A percentile compares a stretch with the other conserved stretches of the same genome.
phyloP scores from a whole-genome alignment of 2,888 invertebrate genomes.

The Muscina levida region DNA sequence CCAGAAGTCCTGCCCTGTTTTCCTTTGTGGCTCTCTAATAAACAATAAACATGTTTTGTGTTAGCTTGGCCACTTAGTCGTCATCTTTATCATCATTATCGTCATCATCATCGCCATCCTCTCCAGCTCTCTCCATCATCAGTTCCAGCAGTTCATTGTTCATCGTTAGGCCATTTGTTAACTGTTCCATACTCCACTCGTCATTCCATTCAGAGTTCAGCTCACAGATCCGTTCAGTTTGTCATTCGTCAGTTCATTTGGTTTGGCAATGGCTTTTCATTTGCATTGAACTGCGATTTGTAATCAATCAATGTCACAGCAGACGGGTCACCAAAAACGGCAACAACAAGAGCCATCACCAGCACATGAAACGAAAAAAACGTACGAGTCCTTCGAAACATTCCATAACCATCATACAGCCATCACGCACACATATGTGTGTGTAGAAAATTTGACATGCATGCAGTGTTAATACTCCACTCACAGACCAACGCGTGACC shows the following conservation, averaged over 20 bases:
- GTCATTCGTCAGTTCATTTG: slow-evolving; percentile 17
- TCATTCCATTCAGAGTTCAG: background rate
- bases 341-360: slow-evolving; percentile 40
- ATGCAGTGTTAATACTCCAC: slow-evolving; percentile 21
- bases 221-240: slow-evolving; percentile 13
- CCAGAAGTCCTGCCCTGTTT: background rate
- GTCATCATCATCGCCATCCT: slow-evolving; percentile 26
- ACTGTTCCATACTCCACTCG: slow-evolving; percentile 35
- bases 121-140: slow-evolving; percentile 26
- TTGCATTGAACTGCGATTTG: slow-evolving; percentile 78
- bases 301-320: slow-evolving; percentile 78
- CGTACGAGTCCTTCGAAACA: slow-evolving; percentile 49
- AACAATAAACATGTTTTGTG: slow-evolving; percentile 49
- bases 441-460: background rate
- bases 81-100: slow-evolving; percentile 41
- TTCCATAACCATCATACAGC: slow-evolving; percentile 26
- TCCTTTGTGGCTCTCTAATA: slow-evolving; percentile 37
- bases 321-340: slow-evolving; percentile 65
- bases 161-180: slow-evolving; percentile 55
- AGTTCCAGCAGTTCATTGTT: slow-evolving; percentile 39
- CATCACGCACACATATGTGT: slow-evolving; percentile 8
- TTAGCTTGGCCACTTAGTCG: slow-evolving; percentile 45
- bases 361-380: slow-evolving; percentile 18
- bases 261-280: slow-evolving; percentile 64
- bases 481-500: slow-evolving; percentile 21